These are phyloP conservation scores for Caiman crocodilus DNA, from an alignment of 2,797 vertebrate genomes.

Conservation along the genomic window DNA sequence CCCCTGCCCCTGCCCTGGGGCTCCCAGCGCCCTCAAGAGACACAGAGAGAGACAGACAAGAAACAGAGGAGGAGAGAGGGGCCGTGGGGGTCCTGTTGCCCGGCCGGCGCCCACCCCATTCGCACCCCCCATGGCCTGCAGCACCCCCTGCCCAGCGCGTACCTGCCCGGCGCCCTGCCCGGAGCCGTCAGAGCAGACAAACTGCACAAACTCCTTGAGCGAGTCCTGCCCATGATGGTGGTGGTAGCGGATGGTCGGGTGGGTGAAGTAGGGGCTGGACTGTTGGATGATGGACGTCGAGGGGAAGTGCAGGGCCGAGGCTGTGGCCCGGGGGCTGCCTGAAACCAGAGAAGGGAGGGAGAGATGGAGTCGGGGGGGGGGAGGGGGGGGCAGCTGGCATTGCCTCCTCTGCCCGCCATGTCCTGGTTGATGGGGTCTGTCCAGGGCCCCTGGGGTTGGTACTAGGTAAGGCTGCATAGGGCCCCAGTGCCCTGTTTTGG, in stretches of 20 bases:
- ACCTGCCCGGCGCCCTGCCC: conserved; percentile 94
- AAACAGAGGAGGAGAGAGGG: not conserved
- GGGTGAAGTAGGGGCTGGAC: conserved; percentile 96
- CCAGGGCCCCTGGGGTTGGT: no score
- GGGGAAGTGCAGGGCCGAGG: conserved; percentile 95
- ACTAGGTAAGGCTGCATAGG: no score
- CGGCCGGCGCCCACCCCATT: not conserved
- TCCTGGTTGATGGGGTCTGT: no score
- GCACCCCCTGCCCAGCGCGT: conserved; percentile 56
- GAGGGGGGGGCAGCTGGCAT: not conserved
- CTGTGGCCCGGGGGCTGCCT: conserved; percentile 95
- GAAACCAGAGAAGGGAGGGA: conserved; percentile 17
- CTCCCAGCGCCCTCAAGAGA: not conserved
- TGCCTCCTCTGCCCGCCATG: no score
- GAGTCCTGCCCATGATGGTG: conserved; percentile 93
- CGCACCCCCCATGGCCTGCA: not conserved
- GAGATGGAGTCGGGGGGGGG: not conserved
- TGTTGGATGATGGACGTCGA: conserved; percentile 97
- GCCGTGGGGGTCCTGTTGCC: not conserved
- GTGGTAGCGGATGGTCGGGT: conserved; percentile 98
- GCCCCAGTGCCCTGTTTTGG: no score
- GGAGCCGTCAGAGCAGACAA: conserved; percentile 94
- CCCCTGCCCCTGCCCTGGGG: no score
- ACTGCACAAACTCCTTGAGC: conserved; percentile 98
- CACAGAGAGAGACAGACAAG: not conserved